phyloP scores from a whole-genome alignment of 2,797 vertebrate genomes.

The Mastacembelus armatus region DNA sequence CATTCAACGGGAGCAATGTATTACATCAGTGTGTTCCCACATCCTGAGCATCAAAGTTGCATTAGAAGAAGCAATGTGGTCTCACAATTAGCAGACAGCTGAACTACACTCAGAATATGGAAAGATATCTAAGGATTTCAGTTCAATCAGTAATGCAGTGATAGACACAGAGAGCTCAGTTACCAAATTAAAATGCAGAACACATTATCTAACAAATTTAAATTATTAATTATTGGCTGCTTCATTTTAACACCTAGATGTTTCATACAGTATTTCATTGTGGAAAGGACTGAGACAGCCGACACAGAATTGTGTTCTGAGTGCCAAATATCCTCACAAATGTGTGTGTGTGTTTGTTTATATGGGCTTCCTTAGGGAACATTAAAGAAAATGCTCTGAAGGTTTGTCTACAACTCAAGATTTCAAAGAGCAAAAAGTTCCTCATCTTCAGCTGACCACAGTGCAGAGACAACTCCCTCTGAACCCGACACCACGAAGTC shows the following conservation, averaged over 20 bases:
- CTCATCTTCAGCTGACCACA: neutral
- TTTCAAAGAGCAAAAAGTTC: neutral
- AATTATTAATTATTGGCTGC: no score
- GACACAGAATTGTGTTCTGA: constrained; percentile 18
- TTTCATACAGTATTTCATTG: no score
- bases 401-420: neutral
- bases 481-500: neutral
- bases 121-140: no score
- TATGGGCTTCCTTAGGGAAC: constrained; percentile 2
- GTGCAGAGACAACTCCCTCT: neutral
- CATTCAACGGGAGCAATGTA: neutral
- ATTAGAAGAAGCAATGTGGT: no score
- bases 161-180: no score
- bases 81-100: no score
- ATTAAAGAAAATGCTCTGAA: constrained; percentile 25
- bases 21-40: neutral
- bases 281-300: neutral
- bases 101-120: no score
- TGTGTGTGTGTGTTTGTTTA: neutral
- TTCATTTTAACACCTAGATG: neutral
- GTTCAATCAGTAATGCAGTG: no score
- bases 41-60: neutral
- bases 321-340: constrained; percentile 23
- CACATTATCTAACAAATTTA: no score
- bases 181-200: no score